Evolutionary conservation across 2,113 vertebrate genomes (phyloP).

Genomic region (Suncus etruscus): DNA sequence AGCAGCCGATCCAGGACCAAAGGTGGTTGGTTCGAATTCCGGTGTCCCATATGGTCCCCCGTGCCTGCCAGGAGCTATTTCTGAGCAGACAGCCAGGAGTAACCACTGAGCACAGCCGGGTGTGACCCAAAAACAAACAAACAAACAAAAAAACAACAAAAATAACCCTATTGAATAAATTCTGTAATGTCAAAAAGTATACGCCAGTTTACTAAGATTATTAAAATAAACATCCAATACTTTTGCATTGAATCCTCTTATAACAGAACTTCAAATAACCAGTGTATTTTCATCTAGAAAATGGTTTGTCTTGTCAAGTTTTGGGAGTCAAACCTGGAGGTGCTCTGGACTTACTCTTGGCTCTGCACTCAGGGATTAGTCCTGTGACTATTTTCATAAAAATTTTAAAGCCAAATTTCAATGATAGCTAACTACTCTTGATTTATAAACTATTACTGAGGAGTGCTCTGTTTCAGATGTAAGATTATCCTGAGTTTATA

Average conservation of each 20-base stretch:
- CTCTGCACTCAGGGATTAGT: no score
- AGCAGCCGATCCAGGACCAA: no score
- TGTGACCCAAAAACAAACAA: no score
- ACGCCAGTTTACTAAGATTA: neutral
- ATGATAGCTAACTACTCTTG: neutral
- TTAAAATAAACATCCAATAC: neutral
- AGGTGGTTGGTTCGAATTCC: no score
- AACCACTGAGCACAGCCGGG: no score
- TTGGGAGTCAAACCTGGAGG: no score
- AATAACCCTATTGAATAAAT: neutral
- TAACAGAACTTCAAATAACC: conserved; percentile 33
- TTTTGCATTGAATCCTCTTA: conserved; percentile 11
- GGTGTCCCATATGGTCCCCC: no score
- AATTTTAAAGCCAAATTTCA: conserved; percentile 27
- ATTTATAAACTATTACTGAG: conserved; percentile 39
- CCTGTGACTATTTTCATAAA: no score
- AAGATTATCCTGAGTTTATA: conserved; percentile 31
- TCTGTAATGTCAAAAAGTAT: conserved; percentile 19
- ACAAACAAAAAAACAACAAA: no score
- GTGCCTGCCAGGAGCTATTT: no score
- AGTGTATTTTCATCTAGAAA: conserved; percentile 53
- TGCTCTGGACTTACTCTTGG: no score
- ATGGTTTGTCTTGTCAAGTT: neutral
- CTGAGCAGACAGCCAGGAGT: no score
- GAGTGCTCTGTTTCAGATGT: neutral